These are phyloP conservation scores for Notodonta ziczac DNA, from an alignment of 2,888 invertebrate genomes.

Conservation along the genomic window DNA sequence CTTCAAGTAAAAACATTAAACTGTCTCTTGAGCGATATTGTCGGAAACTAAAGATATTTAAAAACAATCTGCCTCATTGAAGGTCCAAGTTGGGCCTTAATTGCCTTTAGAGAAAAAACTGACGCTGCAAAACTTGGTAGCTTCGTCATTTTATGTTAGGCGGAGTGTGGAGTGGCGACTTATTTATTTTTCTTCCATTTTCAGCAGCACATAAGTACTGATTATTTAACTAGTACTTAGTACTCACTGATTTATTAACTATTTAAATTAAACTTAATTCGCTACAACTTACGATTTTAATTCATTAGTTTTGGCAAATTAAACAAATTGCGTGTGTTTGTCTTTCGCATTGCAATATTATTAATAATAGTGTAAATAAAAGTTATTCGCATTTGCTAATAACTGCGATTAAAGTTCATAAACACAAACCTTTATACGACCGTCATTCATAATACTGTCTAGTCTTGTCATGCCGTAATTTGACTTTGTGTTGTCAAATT, in stretches of 20 bases:
- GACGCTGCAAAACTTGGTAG: conserved; percentile 20
- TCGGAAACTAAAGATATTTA: conserved; percentile 27
- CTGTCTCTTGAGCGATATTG: not conserved
- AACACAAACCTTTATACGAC: no score
- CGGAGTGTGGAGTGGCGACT: conserved; percentile 11
- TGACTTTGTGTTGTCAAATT: not conserved
- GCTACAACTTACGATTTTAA: no score
- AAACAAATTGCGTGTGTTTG: no score
- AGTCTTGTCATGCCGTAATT: not conserved
- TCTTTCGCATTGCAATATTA: no score
- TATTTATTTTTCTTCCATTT: not conserved
- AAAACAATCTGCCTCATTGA: conserved; percentile 29
- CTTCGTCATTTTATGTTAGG: conserved; percentile 37
- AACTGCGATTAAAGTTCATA: no score
- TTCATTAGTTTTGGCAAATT: no score
- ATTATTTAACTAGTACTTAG: no score
- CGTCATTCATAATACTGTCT: not conserved
- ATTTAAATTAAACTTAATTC: no score
- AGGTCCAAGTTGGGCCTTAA: conserved; percentile 18
- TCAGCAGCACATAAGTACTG: no score
- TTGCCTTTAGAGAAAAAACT: conserved; percentile 21
- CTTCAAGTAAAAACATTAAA: not conserved
- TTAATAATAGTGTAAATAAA: no score
- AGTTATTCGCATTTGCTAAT: no score
- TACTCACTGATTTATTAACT: no score